phyloP scores from a whole-genome alignment of 2,113 vertebrate genomes.

The Chionis minor region DNA sequence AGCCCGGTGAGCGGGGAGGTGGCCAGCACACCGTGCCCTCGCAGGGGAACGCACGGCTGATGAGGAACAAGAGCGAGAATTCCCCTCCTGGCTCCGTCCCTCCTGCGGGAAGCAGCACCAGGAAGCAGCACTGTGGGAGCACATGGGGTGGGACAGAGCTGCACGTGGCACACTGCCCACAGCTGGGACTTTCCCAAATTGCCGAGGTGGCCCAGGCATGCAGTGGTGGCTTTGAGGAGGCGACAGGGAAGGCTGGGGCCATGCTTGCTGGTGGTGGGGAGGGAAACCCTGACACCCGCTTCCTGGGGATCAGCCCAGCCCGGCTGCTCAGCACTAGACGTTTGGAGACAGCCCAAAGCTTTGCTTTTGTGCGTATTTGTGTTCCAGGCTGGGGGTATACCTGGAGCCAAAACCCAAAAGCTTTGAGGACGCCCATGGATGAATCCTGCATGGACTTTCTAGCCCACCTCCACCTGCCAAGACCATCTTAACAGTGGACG shows the following conservation, averaged over 20 bases:
- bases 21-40: accelerated
- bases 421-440: not conserved
- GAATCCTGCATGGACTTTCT: not conserved
- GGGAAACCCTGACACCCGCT: not conserved
- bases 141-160: not conserved
- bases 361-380: not conserved
- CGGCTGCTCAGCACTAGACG: accelerated
- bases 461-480: not conserved
- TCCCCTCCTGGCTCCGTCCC: not conserved
- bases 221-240: too few species aligned
- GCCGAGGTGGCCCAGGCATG: accelerated
- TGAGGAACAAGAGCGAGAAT: not conserved
- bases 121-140: not conserved
- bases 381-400: not conserved
- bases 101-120: not conserved
- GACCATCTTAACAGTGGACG: not conserved
- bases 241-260: not conserved
- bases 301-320: not conserved
- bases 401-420: not conserved
- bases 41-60: not conserved
- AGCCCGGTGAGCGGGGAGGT: too few species aligned
- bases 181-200: not conserved
- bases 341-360: not conserved
- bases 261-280: not conserved
- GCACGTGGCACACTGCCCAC: accelerated